A percentile compares a stretch with the other conserved stretches of the same genome.
phyloP scores from a whole-genome alignment of 2,888 invertebrate genomes.

The Trachelus stipa region DNA sequence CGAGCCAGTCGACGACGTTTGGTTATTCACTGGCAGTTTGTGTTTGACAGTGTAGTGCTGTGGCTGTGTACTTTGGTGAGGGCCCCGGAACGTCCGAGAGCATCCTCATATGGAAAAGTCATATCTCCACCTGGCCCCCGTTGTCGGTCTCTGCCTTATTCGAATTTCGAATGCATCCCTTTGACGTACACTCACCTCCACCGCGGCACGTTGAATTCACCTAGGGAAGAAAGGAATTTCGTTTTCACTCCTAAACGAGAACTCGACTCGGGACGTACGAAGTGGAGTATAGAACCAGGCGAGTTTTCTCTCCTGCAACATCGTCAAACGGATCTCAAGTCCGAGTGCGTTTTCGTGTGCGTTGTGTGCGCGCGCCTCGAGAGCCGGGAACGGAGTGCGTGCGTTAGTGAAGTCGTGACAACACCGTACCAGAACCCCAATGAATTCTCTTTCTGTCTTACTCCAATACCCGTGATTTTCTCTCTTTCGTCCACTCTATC shows the following conservation, averaged over 20 bases:
- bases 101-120: neutral
- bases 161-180: neutral
- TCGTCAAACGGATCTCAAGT: neutral
- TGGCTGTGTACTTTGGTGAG: constrained; percentile 29
- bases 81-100: constrained; percentile 28
- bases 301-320: neutral
- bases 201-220: neutral
- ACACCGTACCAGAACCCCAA: constrained; percentile 1
- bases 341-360: neutral
- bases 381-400: neutral
- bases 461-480: neutral
- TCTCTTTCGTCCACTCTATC: constrained; percentile 9
- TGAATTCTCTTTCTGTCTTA: neutral
- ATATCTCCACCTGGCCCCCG: neutral
- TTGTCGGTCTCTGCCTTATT: neutral
- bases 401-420: neutral
- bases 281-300: neutral
- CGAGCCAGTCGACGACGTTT: constrained; percentile 23
- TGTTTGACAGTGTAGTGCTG: constrained; percentile 42
- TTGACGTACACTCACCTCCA: neutral
- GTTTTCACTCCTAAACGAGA: neutral
- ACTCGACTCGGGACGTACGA: neutral
- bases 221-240: neutral
- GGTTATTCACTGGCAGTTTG: constrained; percentile 41
- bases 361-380: neutral